Base-by-base conservation (phyloP, 92 coral and sea anemone species). In the Palythoa grandiflora region DNA sequence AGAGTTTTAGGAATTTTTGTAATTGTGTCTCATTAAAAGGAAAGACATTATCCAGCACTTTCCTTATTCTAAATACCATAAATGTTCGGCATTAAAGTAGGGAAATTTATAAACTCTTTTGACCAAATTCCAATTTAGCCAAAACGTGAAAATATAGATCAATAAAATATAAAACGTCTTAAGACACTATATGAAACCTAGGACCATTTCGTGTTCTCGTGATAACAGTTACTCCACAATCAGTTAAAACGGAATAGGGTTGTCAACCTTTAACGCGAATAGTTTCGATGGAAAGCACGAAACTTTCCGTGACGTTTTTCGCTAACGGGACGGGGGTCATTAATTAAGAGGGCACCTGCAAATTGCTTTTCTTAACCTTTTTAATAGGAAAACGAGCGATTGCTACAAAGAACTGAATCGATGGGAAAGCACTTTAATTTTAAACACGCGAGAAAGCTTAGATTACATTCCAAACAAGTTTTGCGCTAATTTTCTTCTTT, bases 321-420 rank as follows among this genome's bases (percentile, higher is more conserved):
- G 75, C 40, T 81, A 81, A 81, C 86, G 86, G 83, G 86, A 81
- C 86, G 35, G 47, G 35, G 47, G 75, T 35, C 13, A 66, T 66
- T 68, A 81, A 81, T 81, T 81, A 81, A n/a, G 6, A 36, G 86
- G 86, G 86, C 86, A 81, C 61, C 86, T 81, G 60, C 13, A 68
- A 68, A 66, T 68, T 81, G 44, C 75, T 13, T n/a, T 19, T 61
- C 76, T 81, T 81, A 81, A 81, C 75, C 86, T 47, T 68, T 47
- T 13, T 40, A 65, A 19, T 47, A 65, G 38, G 16, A 70, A 70
- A 68, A 65, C 63, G 28, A 38, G 20, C 39, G 36, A 65, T 81
- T 38, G 40, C 52, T 81, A 40, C n/a, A 68, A 17, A 53, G 48
- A 35, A 47, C 63, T 81, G 75, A 66, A 81, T 48, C 48, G 15